Percentiles rank a stretch among this genome's conserved stretches.
phyloP scores from a whole-genome alignment of 2,797 vertebrate species.

The Silurus aristotelis region DNA sequence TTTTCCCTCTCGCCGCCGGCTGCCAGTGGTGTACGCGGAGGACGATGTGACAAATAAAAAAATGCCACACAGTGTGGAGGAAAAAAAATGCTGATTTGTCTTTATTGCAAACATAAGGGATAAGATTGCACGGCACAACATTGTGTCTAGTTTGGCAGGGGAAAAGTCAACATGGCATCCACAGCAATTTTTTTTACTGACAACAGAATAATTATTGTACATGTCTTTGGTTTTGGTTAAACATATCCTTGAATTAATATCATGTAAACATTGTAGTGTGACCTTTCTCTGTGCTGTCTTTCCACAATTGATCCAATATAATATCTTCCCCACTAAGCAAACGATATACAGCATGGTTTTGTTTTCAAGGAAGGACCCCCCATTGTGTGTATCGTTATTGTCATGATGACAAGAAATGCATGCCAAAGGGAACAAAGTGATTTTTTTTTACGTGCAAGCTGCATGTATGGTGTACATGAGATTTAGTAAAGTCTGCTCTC shows the following conservation, averaged over 20 bases:
- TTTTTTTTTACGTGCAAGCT: conserved; percentile 49
- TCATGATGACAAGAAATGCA: conserved; percentile 18
- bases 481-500: conserved; percentile 59
- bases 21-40: conserved; percentile 72
- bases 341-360: not conserved
- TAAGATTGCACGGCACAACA: not conserved
- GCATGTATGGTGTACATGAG: conserved; percentile 58
- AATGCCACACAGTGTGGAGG: conserved; percentile 49
- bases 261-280: conserved; percentile 16
- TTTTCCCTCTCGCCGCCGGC: conserved; percentile 74
- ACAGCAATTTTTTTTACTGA: not conserved
- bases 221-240: conserved; percentile 30
- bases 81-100: conserved; percentile 16
- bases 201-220: conserved; percentile 13
- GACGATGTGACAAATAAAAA: conserved; percentile 61
- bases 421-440: conserved; percentile 13
- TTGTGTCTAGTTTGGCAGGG: not conserved
- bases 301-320: not conserved
- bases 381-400: conserved; percentile 23
- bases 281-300: conserved; percentile 2
- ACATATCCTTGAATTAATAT: conserved; percentile 7
- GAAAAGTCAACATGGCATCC: conserved; percentile 11
- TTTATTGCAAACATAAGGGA: conserved; percentile 26
- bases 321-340: conserved; percentile 8
- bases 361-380: conserved; percentile 19